Percentiles rank a stretch among this genome's conserved stretches.
Evolutionary conservation across 2,888 invertebrate species (phyloP).

Genomic region (Yponomeuta plumbellus): DNA sequence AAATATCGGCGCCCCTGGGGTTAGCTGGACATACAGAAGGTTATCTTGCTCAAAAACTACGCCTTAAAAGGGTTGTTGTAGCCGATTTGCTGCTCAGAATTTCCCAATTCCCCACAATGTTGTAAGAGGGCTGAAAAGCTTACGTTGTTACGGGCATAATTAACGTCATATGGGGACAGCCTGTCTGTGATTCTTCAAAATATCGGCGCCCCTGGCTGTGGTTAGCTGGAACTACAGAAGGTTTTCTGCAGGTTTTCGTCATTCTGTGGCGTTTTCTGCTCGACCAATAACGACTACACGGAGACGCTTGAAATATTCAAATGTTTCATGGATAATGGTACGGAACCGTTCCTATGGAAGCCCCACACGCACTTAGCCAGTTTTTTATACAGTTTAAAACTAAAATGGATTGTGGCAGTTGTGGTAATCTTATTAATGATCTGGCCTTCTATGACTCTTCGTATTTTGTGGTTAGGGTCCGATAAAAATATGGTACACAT

Average conservation of each 20-base stretch:
- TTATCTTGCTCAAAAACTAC: background rate
- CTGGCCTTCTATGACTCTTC: background rate
- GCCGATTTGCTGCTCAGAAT: no score
- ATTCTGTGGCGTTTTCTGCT: no score
- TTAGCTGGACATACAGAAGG: background rate
- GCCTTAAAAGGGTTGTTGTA: no score
- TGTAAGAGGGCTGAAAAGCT: conserved; percentile 17
- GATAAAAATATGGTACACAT: background rate
- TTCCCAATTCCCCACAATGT: no score
- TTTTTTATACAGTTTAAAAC: no score
- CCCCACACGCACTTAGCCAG: no score
- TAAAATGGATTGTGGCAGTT: no score
- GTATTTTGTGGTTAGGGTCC: background rate
- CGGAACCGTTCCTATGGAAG: no score
- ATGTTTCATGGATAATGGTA: no score
- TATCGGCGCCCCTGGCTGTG: background rate
- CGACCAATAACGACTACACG: no score
- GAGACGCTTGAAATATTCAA: no score
- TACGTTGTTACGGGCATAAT: conserved; percentile 36
- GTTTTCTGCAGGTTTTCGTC: background rate
- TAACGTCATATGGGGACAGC: conserved; percentile 31
- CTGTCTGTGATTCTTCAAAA: conserved; percentile 7
- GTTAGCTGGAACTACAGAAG: background rate
- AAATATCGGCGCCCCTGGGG: background rate
- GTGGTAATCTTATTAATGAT: background rate